Conservation (phyloP, 2,113 vertebrate genomes). For the Gambusia holbrooki region DNA sequence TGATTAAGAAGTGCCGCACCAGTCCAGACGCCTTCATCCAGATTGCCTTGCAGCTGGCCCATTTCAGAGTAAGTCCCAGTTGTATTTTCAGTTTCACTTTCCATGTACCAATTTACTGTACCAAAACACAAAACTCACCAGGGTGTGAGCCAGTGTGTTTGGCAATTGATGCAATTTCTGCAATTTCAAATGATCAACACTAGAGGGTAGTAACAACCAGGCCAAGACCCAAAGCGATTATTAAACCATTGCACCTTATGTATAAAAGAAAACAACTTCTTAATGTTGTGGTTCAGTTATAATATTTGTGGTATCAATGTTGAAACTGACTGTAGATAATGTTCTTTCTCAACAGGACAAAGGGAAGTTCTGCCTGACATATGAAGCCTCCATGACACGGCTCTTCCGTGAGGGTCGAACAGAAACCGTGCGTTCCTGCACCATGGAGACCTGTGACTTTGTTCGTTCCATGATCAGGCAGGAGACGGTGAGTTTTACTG, state of each 20-base stretch:
- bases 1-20: conserved; percentile 92
- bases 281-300: background rate
- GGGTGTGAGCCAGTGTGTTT: background rate
- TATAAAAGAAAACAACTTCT: background rate
- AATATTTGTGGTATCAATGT: background rate
- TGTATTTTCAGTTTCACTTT: background rate
- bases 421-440: conserved; percentile 95
- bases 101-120: background rate
- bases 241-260: background rate
- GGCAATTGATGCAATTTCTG: background rate
- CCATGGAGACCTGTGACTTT: conserved; percentile 86
- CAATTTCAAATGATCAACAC: conserved; percentile 25
- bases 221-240: background rate
- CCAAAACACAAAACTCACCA: background rate
- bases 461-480: conserved; percentile 87
- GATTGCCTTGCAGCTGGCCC: conserved; percentile 92
- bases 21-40: conserved; percentile 96
- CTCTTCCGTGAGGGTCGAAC: conserved; percentile 95
- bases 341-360: conserved; percentile 85
- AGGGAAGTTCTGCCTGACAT: conserved; percentile 93
- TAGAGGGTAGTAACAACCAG: conserved; percentile 58
- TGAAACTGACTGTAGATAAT: background rate
- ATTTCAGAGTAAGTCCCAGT: conserved; percentile 84
- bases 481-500: conserved; percentile 78
- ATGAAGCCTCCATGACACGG: conserved; percentile 98